These are phyloP conservation scores for Amaurobius ferox DNA, from an alignment of 2,888 invertebrate species.

Conservation along the genomic window DNA sequence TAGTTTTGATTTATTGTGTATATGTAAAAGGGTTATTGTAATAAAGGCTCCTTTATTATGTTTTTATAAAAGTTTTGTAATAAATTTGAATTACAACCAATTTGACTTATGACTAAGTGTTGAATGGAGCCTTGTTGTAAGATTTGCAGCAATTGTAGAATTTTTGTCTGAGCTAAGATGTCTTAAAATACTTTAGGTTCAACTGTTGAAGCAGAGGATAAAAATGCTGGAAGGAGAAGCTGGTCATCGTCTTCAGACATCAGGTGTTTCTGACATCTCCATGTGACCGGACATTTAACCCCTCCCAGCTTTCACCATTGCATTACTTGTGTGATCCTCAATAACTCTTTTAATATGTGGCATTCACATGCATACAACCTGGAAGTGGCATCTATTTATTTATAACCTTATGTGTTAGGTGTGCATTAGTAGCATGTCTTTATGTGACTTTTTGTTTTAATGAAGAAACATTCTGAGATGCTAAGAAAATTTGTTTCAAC, in stretches of 20 bases:
- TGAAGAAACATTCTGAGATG: too few species aligned
- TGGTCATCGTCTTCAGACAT: slow-evolving; percentile 65
- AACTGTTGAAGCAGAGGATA: slow-evolving; percentile 71
- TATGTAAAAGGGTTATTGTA: too few species aligned
- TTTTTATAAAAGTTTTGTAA: too few species aligned
- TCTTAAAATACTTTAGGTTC: slow-evolving; percentile 30
- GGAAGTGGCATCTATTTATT: slow-evolving; percentile 36
- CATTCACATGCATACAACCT: slow-evolving; percentile 31
- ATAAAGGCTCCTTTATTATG: too few species aligned
- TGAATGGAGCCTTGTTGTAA: too few species aligned
- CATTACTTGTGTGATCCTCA: not conserved
- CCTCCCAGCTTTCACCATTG: not conserved
- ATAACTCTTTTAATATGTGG: not conserved
- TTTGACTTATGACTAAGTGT: too few species aligned
- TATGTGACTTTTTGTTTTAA: not conserved
- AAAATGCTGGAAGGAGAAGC: slow-evolving; percentile 70
- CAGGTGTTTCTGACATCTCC: slow-evolving; percentile 56
- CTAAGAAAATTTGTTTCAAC: too few species aligned
- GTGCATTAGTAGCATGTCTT: slow-evolving; percentile 6
- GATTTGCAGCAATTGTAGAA: too few species aligned
- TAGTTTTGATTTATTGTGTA: too few species aligned
- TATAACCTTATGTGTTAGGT: not conserved
- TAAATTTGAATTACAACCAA: too few species aligned
- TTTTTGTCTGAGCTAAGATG: too few species aligned
- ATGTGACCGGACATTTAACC: slow-evolving; percentile 38